Conservation (phyloP, 1,140 invertebrate genomes). For the Bombus sibiricus region DNA sequence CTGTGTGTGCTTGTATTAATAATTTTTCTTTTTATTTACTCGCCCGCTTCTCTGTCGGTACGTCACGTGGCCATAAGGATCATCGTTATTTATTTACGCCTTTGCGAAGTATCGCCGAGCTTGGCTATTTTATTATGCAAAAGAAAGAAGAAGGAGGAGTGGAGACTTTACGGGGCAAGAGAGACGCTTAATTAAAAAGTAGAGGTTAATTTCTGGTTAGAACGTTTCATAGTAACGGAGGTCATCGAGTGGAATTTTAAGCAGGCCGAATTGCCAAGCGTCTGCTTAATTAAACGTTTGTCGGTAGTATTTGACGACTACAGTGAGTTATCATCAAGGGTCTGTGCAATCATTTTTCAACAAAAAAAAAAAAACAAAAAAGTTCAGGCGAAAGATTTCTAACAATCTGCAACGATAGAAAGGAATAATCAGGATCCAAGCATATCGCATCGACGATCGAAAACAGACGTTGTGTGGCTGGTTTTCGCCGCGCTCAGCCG, state of each 20-base stretch:
- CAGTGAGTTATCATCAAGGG: not conserved
- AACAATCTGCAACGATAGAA: not conserved
- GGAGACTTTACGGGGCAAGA: no score
- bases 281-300: not conserved
- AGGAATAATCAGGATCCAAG: not conserved
- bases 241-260: not conserved
- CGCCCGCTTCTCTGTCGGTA: not conserved
- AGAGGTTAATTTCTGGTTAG: not conserved
- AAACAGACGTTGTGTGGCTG: conserved; percentile 13
- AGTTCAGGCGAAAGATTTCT: not conserved
- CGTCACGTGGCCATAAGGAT: not conserved
- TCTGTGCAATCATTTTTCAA: not conserved
- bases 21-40: not conserved
- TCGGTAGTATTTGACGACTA: not conserved
- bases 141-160: accelerated
- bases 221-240: not conserved
- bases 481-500: conserved; percentile 47
- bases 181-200: not conserved
- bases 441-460: not conserved
- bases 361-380: no score
- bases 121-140: not conserved
- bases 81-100: conserved; percentile 10
- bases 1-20: not conserved
- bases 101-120: not conserved
- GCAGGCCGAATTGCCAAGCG: not conserved